Base-by-base conservation (phyloP, 1,140 invertebrate species). In the Drosophila littoralis region DNA sequence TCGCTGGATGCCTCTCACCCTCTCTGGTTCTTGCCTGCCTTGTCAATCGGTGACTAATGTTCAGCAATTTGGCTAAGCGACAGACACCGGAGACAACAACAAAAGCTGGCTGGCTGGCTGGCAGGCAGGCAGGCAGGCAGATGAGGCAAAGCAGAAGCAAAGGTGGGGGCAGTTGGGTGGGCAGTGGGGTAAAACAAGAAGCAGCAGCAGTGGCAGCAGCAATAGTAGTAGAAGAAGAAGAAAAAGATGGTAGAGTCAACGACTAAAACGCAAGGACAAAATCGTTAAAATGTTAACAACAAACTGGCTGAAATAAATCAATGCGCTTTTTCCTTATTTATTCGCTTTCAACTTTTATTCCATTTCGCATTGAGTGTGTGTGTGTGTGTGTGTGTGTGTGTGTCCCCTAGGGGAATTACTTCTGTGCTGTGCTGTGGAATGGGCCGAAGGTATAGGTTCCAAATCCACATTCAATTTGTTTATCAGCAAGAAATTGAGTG, bases 221-320 rank as follows among this genome's bases (percentile, higher is more conserved):
- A 10, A 50, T 74, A 15, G 33, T 17, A 43, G 36, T 35, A 51
- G 52, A 52, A 60, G 58, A 9, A 42, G 50, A 13, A 46, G 0
- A 46, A 46, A 15, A 28, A 5, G 22, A 5, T n/a, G 5, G 33
- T 22, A 15, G 36, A 55, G 33, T 35, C 32, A 59, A 59, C 32
- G 61, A 61, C 75, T 71, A 88, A 86, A 88, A 77, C 81, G 84
- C 75, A 85, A 82, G 84, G 83, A 88, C 83, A 88, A 89, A 88
- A 88, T 88, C 84, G 83, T 88, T 83, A 88, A 88, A 88, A 88
- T 88, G 83, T 88, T 88, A 88, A 88, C 83, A 88, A 88, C 84
- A 83, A 88, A 75, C 84, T 83, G 76, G 69, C 84, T 79, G 72
- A 89, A 88, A 88, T 88, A 88, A 88, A 88, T 88, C 84, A 88